Evolutionary conservation across 1,140 invertebrate species (phyloP).

Genomic region (Tribolium castaneum): DNA sequence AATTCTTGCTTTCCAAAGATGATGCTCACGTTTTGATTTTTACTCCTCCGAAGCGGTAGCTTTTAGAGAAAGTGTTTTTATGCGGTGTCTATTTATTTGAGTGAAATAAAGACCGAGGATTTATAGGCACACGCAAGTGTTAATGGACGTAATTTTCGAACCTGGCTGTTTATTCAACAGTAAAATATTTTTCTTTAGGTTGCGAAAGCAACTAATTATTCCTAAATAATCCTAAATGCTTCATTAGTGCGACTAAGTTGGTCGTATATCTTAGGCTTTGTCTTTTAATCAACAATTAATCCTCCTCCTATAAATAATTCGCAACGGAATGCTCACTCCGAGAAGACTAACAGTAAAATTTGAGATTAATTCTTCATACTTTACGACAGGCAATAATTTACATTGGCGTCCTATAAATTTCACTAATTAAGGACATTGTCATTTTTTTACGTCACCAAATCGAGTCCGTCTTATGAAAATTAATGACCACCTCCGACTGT

Average conservation of each 20-base stretch:
- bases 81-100: background rate
- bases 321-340: background rate
- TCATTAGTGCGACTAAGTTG: background rate
- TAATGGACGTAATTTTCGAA: background rate
- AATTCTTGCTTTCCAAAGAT: background rate
- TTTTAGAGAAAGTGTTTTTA: background rate
- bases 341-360: slow-evolving; percentile 25
- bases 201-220: background rate
- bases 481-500: background rate
- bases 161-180: too few species aligned
- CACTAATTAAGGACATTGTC: slow-evolving; percentile 23
- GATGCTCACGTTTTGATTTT: background rate
- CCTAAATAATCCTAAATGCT: too few species aligned
- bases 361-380: slow-evolving; percentile 33
- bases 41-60: background rate
- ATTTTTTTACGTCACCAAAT: background rate
- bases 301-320: slow-evolving; percentile 12
- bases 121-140: background rate
- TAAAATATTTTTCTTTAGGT: too few species aligned
- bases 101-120: background rate
- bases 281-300: slow-evolving; percentile 22
- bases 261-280: background rate
- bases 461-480: background rate
- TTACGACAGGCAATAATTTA: slow-evolving; percentile 26
- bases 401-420: slow-evolving; percentile 9